Conservation (phyloP, 2,888 invertebrate genomes). For the Lithophane semibrunnea region DNA sequence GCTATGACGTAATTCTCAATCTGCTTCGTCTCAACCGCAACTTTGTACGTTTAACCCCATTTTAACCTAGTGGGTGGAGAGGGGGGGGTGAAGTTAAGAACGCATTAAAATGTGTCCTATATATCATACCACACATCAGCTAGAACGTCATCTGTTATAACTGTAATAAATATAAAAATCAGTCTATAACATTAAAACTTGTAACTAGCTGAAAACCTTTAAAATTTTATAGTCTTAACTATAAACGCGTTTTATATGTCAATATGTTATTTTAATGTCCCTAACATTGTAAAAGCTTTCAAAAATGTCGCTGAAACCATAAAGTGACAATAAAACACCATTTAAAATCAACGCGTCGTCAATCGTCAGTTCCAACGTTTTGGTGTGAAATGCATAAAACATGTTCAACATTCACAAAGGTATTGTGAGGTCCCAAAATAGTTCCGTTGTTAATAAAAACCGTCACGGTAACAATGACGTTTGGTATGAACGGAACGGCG, state of each 20-base stretch:
- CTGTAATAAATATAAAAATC: slow-evolving; percentile 35
- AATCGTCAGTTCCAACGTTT: slow-evolving; percentile 14
- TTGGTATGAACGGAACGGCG: slow-evolving; percentile 46
- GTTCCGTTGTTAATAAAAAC: slow-evolving; percentile 58
- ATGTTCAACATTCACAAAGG: slow-evolving; percentile 15
- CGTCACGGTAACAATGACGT: slow-evolving; percentile 57
- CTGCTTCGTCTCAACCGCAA: slow-evolving; percentile 43
- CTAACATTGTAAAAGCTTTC: slow-evolving; percentile 26
- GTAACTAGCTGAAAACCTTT: slow-evolving; percentile 12
- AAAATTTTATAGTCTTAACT: slow-evolving; percentile 16
- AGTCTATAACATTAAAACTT: background rate
- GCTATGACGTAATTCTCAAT: slow-evolving; percentile 59
- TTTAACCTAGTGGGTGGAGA: slow-evolving; percentile 35
- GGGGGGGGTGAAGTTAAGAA: slow-evolving; percentile 26
- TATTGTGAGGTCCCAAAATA: slow-evolving; percentile 32
- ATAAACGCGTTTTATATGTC: slow-evolving; percentile 30
- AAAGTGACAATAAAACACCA: slow-evolving; percentile 34
- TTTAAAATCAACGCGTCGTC: slow-evolving; percentile 37
- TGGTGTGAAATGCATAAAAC: slow-evolving; percentile 40
- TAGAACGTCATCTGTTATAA: slow-evolving; percentile 13
- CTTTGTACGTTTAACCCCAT: slow-evolving; percentile 62
- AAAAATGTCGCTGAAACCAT: slow-evolving; percentile 2
- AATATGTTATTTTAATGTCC: slow-evolving; percentile 18
- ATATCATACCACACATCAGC: too few relatives aligned
- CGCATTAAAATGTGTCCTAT: slow-evolving; percentile 41